Evolutionary conservation across 2,888 invertebrate species (phyloP).

Genomic region (Andrena minutula): DNA sequence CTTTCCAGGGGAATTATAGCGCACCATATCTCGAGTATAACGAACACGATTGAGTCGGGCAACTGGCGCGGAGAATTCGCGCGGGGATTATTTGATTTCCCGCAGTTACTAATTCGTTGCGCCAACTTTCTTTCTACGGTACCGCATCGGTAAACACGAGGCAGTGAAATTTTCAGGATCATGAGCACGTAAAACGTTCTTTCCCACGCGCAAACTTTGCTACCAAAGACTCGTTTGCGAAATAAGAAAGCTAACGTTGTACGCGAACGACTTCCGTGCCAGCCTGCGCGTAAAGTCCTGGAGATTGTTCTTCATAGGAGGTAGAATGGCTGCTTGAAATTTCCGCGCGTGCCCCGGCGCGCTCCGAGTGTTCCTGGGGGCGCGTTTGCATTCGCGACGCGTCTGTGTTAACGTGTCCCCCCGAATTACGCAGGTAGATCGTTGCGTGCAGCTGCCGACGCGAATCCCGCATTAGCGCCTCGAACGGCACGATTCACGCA

Average conservation of each 20-base stretch:
- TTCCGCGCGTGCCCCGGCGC: neutral
- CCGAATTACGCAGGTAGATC: constrained; percentile 45
- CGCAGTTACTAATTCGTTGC: neutral
- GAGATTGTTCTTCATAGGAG: neutral
- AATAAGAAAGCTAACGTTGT: neutral
- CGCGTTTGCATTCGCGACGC: constrained; percentile 33
- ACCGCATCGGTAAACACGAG: neutral
- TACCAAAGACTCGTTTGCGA: too few relatives aligned
- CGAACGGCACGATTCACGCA: constrained; percentile 43
- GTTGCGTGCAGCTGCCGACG: constrained; percentile 57
- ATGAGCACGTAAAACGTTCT: too few relatives aligned
- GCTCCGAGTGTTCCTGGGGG: constrained; percentile 5
- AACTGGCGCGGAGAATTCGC: neutral
- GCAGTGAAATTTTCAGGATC: too few relatives aligned
- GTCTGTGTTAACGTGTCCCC: constrained; percentile 55
- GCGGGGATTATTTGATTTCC: neutral
- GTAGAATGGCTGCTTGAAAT: neutral
- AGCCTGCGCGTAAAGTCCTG: neutral
- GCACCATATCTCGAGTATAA: neutral
- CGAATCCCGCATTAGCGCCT: constrained; percentile 55
- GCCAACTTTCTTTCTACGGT: neutral
- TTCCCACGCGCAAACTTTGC: too few relatives aligned
- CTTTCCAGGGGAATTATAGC: neutral
- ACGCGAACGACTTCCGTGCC: neutral
- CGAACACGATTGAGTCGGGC: neutral